Evolutionary conservation across 1,140 invertebrate species (phyloP).

Genomic region (Hylyphantes graminicola): DNA sequence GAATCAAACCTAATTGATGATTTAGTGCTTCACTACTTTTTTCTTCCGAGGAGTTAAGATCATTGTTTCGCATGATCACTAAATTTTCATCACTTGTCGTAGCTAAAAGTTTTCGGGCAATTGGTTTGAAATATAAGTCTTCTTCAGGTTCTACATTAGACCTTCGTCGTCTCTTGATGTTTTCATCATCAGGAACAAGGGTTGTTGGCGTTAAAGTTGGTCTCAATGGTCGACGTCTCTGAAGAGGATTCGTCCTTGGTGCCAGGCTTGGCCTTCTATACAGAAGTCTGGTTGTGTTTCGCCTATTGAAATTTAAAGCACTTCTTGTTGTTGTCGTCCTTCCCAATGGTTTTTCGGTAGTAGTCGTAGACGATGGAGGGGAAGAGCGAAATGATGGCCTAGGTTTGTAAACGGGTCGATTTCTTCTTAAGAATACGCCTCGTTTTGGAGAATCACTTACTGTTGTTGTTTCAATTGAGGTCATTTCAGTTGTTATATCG

Average conservation of each 20-base stretch:
- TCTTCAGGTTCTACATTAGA: not conserved
- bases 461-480: conserved; percentile 12
- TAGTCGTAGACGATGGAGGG: conserved; percentile 23
- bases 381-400: conserved; percentile 45
- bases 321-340: conserved; percentile 20
- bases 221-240: conserved; percentile 7
- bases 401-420: conserved; percentile 44
- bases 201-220: conserved; percentile 2
- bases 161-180: conserved; percentile 1
- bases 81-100: conserved; percentile 9
- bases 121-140: not conserved
- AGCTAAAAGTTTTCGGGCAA: conserved; percentile 24
- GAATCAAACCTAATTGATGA: conserved; percentile 45
- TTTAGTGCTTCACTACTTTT: conserved; percentile 1
- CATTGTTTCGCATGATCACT: conserved; percentile 36
- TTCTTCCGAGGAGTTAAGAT: not conserved
- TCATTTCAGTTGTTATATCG: conserved; percentile 3
- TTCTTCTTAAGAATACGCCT: conserved; percentile 42
- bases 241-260: conserved; percentile 30
- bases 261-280: conserved; percentile 37
- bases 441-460: conserved; percentile 21
- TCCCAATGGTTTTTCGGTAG: not conserved
- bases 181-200: not conserved
- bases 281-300: conserved; percentile 39
- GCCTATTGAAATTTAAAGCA: not conserved